Evolutionary conservation across 2,888 invertebrate species (phyloP), one percentile per base, ranked within the genome.

Genomic region (Anarsia innoxiella): DNA sequence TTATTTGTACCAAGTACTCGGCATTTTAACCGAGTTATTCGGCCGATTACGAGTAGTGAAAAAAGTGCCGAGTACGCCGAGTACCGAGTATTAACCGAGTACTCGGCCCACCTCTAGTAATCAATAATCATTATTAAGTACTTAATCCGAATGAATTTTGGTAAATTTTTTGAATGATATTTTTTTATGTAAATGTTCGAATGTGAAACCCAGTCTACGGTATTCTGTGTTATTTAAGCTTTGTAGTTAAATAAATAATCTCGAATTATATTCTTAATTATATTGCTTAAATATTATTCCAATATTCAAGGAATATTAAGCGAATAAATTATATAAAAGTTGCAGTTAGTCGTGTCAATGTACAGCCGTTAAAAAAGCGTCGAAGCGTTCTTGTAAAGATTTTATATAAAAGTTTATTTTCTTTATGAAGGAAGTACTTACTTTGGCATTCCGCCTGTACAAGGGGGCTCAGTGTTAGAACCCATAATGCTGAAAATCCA

Each of bases 401-500:
- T 32, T 5, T 12, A 14, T 19, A 9, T 27, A 12, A n/a, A 25
- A 19, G n/a, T 26, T 11, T 35, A 27, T 19, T 35, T 28, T 3
- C n/a, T 35, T 28, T 23, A 5, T 12, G 48, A 46, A 49, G 56
- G 46, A 41, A 53, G 53, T 83, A 85, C 85, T 85, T 75, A 86
- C 86, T 84, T 61, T 86, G 85, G 76, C 86, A 86, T 78, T 86
- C 83, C 63, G 85, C 83, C 72, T 79, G 79, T 48, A 84, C 78
- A 65, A 85, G 73, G 45, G 85, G 83, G 67, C 75, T 75, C 66
- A 85, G 70, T 66, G 71, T 72, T 74, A 86, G 68, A 55, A 78
- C 82, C 85, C 85, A 85, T 65, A 86, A 76, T 62, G 85, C 86
- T 86, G 86, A 82, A 85, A 85, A 83, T 68, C 78, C 83, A 84